These are phyloP conservation scores for Athalia cordata DNA, from an alignment of 2,888 invertebrate species.

Conservation along the genomic window DNA sequence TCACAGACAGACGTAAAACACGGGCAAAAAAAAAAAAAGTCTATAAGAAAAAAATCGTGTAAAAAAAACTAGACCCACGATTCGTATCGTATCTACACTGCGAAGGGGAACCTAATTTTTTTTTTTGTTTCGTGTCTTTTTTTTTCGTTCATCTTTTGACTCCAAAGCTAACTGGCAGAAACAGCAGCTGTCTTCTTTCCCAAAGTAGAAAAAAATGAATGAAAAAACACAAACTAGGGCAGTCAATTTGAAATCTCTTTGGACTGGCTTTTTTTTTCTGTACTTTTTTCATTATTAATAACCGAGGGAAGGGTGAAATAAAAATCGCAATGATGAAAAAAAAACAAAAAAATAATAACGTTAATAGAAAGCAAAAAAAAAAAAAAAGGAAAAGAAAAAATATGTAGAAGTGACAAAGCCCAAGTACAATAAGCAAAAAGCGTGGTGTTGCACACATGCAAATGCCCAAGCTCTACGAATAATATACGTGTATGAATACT, in stretches of 20 bases:
- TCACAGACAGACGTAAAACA: neutral
- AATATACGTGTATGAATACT: neutral
- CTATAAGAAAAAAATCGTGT: neutral
- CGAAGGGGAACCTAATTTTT: neutral
- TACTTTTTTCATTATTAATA: no score
- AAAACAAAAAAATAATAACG: no score
- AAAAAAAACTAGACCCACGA: neutral
- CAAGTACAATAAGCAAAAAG: conserved; percentile 20
- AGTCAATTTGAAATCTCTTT: neutral
- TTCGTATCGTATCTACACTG: neutral
- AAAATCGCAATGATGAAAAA: no score
- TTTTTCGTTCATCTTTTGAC: neutral
- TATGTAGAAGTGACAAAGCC: conserved; percentile 15
- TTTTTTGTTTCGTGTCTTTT: neutral
- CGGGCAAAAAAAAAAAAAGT: neutral
- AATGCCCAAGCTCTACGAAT: neutral
- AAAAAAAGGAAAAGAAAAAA: neutral
- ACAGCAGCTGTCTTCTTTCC: no score
- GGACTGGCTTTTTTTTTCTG: no score
- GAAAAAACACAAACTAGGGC: neutral
- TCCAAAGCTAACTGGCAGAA: neutral
- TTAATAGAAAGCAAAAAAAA: neutral
- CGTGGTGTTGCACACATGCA: neutral
- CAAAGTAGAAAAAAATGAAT: neutral
- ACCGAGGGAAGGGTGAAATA: no score